phyloP scores from a whole-genome alignment of 1,140 invertebrate genomes.

The Zaprionus vittiger region DNA sequence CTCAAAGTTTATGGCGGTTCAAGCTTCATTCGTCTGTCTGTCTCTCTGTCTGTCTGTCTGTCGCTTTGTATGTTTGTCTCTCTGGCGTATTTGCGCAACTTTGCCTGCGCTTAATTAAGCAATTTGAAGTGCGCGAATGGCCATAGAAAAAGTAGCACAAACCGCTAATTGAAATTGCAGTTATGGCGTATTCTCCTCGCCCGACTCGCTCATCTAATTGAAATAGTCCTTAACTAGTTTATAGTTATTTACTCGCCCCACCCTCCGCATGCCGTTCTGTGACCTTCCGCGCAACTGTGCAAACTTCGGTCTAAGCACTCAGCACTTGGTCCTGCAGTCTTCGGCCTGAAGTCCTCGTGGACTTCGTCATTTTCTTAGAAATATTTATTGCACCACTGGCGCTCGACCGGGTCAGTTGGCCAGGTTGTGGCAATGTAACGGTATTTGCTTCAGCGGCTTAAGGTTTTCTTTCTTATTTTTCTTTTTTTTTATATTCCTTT shows the following conservation, averaged over 20 bases:
- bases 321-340: conserved; percentile 16
- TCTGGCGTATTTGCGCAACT: conserved; percentile 69
- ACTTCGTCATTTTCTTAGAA: conserved; percentile 49
- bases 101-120: conserved; percentile 78
- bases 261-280: neutral
- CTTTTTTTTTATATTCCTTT: neutral
- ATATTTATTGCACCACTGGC: conserved; percentile 19
- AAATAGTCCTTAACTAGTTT: conserved; percentile 80
- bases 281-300: conserved; percentile 11
- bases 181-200: conserved; percentile 62
- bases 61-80: conserved; percentile 26
- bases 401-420: conserved; percentile 11
- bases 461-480: conserved; percentile 33
- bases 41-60: conserved; percentile 7
- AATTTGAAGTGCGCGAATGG: conserved; percentile 64
- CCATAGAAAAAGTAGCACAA: conserved; percentile 68
- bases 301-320: conserved; percentile 50
- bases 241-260: conserved; percentile 73
- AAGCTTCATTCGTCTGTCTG: conserved; percentile 9
- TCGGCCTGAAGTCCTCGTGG: conserved; percentile 25
- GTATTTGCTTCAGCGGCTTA: conserved; percentile 58
- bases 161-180: conserved; percentile 81
- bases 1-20: conserved; percentile 66
- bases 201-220: conserved; percentile 70
- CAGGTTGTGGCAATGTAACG: conserved; percentile 34